Evolutionary conservation across 2,113 vertebrate genomes (phyloP), one percentile per base, ranked within the genome.

Genomic region (Oncorhynchus tshawytscha): DNA sequence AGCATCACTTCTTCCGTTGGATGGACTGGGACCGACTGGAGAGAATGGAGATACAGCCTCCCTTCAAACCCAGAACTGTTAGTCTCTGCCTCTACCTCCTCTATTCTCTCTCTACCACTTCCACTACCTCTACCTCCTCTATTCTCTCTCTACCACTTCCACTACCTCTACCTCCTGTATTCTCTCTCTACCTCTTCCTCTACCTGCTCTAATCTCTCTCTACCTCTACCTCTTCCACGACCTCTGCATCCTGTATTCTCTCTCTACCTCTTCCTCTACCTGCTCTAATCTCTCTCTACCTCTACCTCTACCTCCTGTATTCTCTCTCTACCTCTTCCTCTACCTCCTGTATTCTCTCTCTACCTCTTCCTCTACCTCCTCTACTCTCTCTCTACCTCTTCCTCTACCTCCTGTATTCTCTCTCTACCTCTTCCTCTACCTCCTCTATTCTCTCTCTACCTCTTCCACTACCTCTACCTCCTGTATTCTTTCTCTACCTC

Each of bases 21-120:
- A 94, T 96, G n/a, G 96, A 97, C 90, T 97, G 96, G 96, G 96
- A 97, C 29, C 89, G 95, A 64, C 89, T 97, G 86, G 95, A 97
- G 83, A 91, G 92, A 57, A 80, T 96, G 85, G 96, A 97, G 89
- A 94, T 97, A n/a, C 91, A 91, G 1, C 91, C 96, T 6, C 96
- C 96, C 0, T 97, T 97, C 89, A 94, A 93, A 80, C 96, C 96
- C 71, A 93, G 92, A 78, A 94, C 95, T 88, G 96, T 97, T 82
- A 95, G 96, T 95, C 8, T 13, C 13, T 57, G 3, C 5, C 54
- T 57, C 54, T 57, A 57, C 12, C 12, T 25, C 66, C 27, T 25
- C 27, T 18, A 3, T 5, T 70, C 8, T 31, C 31, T 31, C 54
- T 15, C 25, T 25, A 4, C 25, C 3, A 18, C 2, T 16, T 16